Percentiles rank a stretch among this genome's conserved stretches.
phyloP scores from a whole-genome alignment of 1,140 invertebrate species.

The Cotesia glomerata region DNA sequence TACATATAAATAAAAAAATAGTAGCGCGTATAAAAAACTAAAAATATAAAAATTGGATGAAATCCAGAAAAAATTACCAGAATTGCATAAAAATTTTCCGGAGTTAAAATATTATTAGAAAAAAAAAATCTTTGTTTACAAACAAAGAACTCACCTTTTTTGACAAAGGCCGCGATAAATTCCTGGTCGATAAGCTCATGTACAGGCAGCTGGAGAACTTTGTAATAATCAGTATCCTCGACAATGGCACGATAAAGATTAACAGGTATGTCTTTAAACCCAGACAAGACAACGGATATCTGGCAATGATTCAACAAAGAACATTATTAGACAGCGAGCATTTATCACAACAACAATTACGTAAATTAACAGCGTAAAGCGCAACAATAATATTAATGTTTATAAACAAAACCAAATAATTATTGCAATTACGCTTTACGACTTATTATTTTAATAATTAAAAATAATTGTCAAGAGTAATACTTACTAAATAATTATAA shows the following conservation, averaged over 20 bases:
- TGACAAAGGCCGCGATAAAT: conserved; percentile 66
- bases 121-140: not conserved
- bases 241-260: conserved; percentile 50
- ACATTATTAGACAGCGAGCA: no score
- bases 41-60: no score
- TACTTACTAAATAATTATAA: conserved; percentile 65
- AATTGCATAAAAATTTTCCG: not conserved
- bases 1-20: no score
- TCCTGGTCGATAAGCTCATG: conserved; percentile 61
- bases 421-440: no score
- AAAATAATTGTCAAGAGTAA: not conserved
- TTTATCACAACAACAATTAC: conserved; percentile 44
- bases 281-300: conserved; percentile 66
- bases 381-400: not conserved
- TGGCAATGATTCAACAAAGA: conserved; percentile 48
- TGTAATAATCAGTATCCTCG: conserved; percentile 67
- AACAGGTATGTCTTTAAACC: conserved; percentile 56
- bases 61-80: no score
- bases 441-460: conserved; percentile 4
- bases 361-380: conserved; percentile 36
- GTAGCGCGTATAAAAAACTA: no score
- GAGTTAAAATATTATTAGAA: not conserved
- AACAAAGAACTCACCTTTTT: conserved; percentile 54
- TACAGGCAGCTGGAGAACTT: conserved; percentile 54
- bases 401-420: no score